phyloP scores from a whole-genome alignment of 2,888 invertebrate genomes.

The Mimas tiliae region DNA sequence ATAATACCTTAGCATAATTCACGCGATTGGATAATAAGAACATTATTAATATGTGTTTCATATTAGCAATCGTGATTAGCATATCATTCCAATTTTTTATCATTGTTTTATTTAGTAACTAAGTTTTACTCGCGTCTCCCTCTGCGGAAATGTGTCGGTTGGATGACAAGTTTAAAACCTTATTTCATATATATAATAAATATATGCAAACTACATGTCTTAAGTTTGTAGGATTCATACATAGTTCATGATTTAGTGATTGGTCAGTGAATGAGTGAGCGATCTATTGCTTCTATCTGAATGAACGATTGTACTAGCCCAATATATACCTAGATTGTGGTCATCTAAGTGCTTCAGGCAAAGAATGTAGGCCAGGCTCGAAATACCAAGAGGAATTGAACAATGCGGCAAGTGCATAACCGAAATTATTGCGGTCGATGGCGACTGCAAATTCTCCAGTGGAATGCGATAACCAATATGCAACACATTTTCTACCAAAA shows the following conservation, averaged over 20 bases:
- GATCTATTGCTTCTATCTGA: too few relatives aligned
- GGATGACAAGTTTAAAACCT: too few relatives aligned
- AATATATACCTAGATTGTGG: neutral
- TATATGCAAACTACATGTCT: too few relatives aligned
- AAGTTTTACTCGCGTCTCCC: too few relatives aligned
- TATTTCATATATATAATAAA: too few relatives aligned
- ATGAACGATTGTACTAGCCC: too few relatives aligned
- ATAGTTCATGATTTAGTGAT: too few relatives aligned
- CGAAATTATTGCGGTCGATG: neutral
- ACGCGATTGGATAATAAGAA: neutral
- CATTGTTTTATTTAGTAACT: too few relatives aligned
- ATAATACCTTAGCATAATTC: neutral
- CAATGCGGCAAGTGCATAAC: neutral
- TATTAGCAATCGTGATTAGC: neutral
- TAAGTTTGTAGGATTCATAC: too few relatives aligned
- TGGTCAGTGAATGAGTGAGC: too few relatives aligned
- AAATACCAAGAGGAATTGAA: neutral
- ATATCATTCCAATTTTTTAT: too few relatives aligned
- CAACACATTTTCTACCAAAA: neutral
- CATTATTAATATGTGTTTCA: neutral
- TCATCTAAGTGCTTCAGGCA: neutral
- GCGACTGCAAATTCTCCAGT: neutral
- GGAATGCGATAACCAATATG: neutral
- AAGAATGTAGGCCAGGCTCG: neutral
- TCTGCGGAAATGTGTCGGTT: too few relatives aligned